These are phyloP conservation scores for Aromia moschata DNA, from an alignment of 2,888 invertebrate genomes.

Conservation along the genomic window DNA sequence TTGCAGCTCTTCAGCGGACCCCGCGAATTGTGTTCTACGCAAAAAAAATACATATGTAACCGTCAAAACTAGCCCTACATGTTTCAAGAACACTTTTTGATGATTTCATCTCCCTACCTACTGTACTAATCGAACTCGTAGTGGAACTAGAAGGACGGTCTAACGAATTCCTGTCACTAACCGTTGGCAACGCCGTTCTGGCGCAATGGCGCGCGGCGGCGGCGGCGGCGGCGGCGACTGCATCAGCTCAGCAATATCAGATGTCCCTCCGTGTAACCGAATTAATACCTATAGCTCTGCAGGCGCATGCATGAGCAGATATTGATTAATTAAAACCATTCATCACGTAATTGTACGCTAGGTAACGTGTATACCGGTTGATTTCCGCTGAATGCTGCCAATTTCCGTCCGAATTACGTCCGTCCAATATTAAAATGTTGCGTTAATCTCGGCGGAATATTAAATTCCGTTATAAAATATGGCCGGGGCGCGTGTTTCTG, in stretches of 20 bases:
- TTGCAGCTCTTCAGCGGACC: too few species aligned
- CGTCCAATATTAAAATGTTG: slow-evolving; percentile 7
- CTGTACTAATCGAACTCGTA: too few species aligned
- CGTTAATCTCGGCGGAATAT: background rate
- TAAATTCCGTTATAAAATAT: background rate
- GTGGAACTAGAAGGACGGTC: too few species aligned
- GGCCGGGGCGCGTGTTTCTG: too few species aligned
- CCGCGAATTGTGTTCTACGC: too few species aligned
- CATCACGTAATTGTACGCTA: slow-evolving; percentile 30
- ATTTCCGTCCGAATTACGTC: slow-evolving; percentile 13
- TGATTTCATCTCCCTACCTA: too few species aligned
- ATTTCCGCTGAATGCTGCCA: slow-evolving; percentile 22
- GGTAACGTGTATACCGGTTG: slow-evolving; percentile 18
- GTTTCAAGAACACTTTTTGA: too few species aligned
- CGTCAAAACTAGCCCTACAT: too few species aligned
- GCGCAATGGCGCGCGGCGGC: too few species aligned
- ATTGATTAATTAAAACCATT: slow-evolving; percentile 45
- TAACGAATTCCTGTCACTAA: too few species aligned
- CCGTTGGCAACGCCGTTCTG: too few species aligned
- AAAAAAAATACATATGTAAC: too few species aligned
- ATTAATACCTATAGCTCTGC: slow-evolving; percentile 34
- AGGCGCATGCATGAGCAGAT: slow-evolving; percentile 31
- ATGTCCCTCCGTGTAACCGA: slow-evolving; percentile 30
- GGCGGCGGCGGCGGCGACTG: slow-evolving; percentile 11
- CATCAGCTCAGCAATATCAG: slow-evolving; percentile 28